Conservation (phyloP, 2,888 invertebrate genomes). For the Xylophagus ater region DNA sequence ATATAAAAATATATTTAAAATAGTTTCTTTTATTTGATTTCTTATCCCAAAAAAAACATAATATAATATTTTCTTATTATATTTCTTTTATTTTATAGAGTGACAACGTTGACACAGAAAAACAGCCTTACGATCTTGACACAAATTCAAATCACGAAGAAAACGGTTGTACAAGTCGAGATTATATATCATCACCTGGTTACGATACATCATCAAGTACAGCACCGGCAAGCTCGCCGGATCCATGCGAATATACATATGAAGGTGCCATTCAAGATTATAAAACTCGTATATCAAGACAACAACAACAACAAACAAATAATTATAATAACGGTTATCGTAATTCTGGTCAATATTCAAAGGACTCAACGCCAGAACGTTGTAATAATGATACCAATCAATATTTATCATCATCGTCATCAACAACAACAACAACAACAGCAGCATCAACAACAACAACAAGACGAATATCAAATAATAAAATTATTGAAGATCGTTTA, state of each 20-base stretch:
- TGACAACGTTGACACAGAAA: conserved; percentile 46
- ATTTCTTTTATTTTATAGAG: conserved; percentile 39
- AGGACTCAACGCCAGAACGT: conserved; percentile 40
- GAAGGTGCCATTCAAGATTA: conserved; percentile 81
- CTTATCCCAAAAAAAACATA: neutral
- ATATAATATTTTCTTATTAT: neutral
- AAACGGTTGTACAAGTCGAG: conserved; percentile 25
- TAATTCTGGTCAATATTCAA: conserved; percentile 40
- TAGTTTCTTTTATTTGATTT: too few species aligned
- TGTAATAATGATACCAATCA: conserved; percentile 39
- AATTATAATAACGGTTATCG: conserved; percentile 29
- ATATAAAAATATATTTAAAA: conserved; percentile 6
- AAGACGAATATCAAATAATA: conserved; percentile 37
- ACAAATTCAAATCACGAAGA: conserved; percentile 43
- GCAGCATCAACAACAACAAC: conserved; percentile 12
- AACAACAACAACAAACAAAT: conserved; percentile 38
- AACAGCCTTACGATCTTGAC: conserved; percentile 25
- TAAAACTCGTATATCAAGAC: conserved; percentile 60
- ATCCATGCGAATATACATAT: conserved; percentile 72
- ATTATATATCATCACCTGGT: conserved; percentile 40
- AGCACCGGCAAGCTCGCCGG: conserved; percentile 55
- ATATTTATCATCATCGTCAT: conserved; percentile 43
- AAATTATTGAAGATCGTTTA: conserved; percentile 50
- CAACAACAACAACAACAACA: conserved; percentile 16
- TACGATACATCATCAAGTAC: conserved; percentile 59